Evolutionary conservation across 2,888 invertebrate species (phyloP).

Genomic region (Rosalia funebris): DNA sequence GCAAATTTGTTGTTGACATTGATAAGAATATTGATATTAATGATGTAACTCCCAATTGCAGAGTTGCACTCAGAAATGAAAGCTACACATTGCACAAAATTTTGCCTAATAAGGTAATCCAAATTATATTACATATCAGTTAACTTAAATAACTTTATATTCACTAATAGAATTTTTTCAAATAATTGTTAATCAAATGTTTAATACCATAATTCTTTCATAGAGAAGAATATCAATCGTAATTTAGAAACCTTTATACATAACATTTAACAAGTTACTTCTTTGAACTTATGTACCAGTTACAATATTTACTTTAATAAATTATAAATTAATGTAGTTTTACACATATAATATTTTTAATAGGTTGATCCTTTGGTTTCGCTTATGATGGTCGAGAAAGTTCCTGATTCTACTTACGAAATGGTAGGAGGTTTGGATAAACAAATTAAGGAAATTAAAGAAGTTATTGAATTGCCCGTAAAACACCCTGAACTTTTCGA

Average conservation of each 20-base stretch:
- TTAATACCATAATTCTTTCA: too few relatives aligned
- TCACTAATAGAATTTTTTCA: too few relatives aligned
- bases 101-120: slow-evolving; percentile 88
- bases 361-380: slow-evolving; percentile 97
- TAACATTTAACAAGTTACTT: too few relatives aligned
- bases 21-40: slow-evolving; percentile 99
- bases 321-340: too few relatives aligned
- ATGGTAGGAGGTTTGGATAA: slow-evolving; percentile 99
- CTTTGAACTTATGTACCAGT: too few relatives aligned
- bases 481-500: slow-evolving; percentile 99
- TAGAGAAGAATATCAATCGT: too few relatives aligned
- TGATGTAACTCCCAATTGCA: slow-evolving; percentile 96
- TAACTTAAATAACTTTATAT: neutral
- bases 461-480: slow-evolving; percentile 98
- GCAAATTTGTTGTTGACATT: slow-evolving; percentile 98
- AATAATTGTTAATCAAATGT: too few relatives aligned
- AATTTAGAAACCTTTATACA: too few relatives aligned
- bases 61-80: slow-evolving; percentile 97
- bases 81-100: slow-evolving; percentile 99
- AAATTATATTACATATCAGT: neutral
- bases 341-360: too few relatives aligned
- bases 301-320: too few relatives aligned
- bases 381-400: slow-evolving; percentile 99
- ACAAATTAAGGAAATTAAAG: slow-evolving; percentile 99
- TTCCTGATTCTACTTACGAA: slow-evolving; percentile 99